A percentile compares a stretch with the other conserved stretches of the same genome.
Conservation (phyloP, 2,888 invertebrate genomes). For the Cephus nigrinus region DNA sequence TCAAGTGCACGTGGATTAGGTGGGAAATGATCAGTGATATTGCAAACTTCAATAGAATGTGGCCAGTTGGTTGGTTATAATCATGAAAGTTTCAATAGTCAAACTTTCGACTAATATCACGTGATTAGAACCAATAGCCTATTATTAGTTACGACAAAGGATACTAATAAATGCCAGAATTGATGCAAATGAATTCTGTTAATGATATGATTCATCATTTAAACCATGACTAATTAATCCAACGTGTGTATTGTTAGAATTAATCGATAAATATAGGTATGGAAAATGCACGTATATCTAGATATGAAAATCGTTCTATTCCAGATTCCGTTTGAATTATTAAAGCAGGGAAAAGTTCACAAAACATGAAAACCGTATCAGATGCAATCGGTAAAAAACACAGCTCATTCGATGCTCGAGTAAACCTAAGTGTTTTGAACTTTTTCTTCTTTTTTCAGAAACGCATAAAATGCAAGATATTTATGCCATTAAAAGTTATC, state of each 20-base stretch:
- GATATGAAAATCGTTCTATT: not conserved
- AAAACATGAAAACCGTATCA: not conserved
- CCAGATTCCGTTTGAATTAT: not conserved
- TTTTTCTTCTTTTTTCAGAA: too few relatives aligned
- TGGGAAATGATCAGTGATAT: not conserved
- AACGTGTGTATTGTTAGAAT: not conserved
- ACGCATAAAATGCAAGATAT: too few relatives aligned
- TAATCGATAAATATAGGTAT: not conserved
- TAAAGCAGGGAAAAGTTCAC: not conserved
- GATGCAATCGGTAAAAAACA: not conserved
- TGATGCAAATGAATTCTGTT: not conserved
- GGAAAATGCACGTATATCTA: not conserved
- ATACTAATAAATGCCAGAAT: not conserved
- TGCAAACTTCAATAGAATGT: not conserved
- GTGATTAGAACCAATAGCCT: conserved; percentile 19
- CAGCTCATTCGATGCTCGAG: not conserved
- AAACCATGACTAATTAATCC: not conserved
- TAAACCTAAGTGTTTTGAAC: not conserved
- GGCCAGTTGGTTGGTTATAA: not conserved
- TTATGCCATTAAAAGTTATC: too few relatives aligned
- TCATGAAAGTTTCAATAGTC: conserved; percentile 16
- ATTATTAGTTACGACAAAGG: conserved; percentile 19
- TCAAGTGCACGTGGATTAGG: not conserved
- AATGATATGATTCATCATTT: not conserved
- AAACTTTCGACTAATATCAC: conserved; percentile 20